Evolutionary conservation across 2,113 vertebrate genomes (phyloP), one percentile per base, ranked within the genome.

Genomic region (Myanophis thanlyinensis): DNA sequence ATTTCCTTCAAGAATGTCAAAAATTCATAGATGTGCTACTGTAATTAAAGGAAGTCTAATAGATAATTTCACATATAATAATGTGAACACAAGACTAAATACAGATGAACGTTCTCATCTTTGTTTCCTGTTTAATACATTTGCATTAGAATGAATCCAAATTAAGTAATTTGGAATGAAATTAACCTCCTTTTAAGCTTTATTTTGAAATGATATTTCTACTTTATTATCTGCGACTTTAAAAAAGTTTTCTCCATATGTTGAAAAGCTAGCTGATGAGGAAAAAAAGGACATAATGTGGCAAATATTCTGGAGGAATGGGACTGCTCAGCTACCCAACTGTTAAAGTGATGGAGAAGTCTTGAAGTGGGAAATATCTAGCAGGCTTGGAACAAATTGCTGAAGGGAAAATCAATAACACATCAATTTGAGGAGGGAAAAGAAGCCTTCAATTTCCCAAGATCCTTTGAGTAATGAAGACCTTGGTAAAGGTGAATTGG

Each of bases 21-120:
- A 47, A 44, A 91, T 48, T 30, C 1, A 80, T 27, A 88, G 47
- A 59, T 56, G n/a, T 48, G 44, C 93, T 92, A 95, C 86, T 85
- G 62, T 73, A 73, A 73, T 73, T 73, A 73, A 73, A 73, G 62
- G 62, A 73, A 73, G 62, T 35, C 62, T 73, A 73, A 18, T 73
- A 73, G n/a, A 73, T 73, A 73, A 18, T 40, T 73, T 73, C 67
- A 73, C 67, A 73, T 73, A 73, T 73, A 73, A 73, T 13, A 40
- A 35, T 35, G n/a, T n/a, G 5, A 73, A 73, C 2, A 18, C 67
- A 40, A 73, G n/a, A 18, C 5, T 73, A 35, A 73, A 73, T 18
- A 73, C 5, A 35, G 15, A 73, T 18, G 23, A 48, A 15, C 49
- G 85, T 85, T 25, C 27, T 86, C 47, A 49, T 48, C 11, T 48